Conservation (phyloP, 1,140 invertebrate species). For the Tetragnatha versicolor region DNA sequence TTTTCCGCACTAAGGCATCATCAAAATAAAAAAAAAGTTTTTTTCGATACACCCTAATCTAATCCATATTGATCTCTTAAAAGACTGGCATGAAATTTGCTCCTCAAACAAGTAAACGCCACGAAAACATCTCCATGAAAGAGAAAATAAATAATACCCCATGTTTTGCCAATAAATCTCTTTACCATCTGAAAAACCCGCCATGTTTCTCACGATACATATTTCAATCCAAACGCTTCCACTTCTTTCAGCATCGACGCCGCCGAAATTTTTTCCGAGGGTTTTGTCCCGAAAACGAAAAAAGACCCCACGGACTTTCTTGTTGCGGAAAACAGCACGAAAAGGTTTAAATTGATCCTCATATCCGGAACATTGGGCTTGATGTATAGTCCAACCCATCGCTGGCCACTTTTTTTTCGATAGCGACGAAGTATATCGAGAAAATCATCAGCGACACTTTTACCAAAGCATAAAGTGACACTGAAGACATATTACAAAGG, state of each 20-base stretch:
- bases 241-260: neutral
- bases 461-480: conserved; percentile 16
- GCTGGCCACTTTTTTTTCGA: neutral
- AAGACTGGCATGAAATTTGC: no score
- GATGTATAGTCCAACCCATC: neutral
- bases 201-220: neutral
- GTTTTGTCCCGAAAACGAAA: neutral
- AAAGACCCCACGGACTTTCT: neutral
- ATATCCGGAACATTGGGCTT: conserved; percentile 12
- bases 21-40: no score
- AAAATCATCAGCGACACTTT: conserved; percentile 33
- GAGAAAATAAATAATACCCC: no score
- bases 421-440: conserved; percentile 27
- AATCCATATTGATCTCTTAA: no score
- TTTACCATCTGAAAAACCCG: neutral
- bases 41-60: no score
- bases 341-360: conserved; percentile 24
- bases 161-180: neutral
- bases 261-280: neutral
- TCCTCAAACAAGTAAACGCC: no score
- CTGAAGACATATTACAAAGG: conserved; percentile 14
- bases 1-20: no score
- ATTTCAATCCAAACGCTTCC: neutral
- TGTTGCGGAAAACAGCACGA: neutral
- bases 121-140: no score